Base-by-base conservation (phyloP, 92 coral and sea anemone species). In the Parazoanthus darwini region DNA sequence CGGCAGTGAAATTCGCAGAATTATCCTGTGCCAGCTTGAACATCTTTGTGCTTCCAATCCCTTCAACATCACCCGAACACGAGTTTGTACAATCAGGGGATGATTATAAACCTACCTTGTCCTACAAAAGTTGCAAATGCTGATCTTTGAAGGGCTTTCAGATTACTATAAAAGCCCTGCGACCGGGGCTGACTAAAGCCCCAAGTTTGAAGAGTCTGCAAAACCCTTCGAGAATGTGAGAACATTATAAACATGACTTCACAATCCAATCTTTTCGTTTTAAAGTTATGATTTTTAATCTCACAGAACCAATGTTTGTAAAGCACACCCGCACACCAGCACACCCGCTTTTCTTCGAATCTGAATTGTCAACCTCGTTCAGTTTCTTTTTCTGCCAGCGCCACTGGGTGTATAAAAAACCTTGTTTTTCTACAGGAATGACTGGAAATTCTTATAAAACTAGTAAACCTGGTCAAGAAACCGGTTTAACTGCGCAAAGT, bases 221-320 rank as follows among this genome's bases (percentile, higher is more conserved):
- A 80, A 80, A 1, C 6, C 44, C 72, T 58, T 80, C 50, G 85
- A 80, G 71, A 37, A 77, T 39, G n/a, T 43, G 48, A 44, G 26
- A 23, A 73, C 77, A 73, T 71, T 11, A 76, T 63, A 63, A 63
- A 77, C 81, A 77, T 77, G 81, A 42, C 48, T 77, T 77, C 23
- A n/a, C 15, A 77, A 59, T 44, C 81, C 81, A 77, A 77, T 38
- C 7, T 8, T 77, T 77, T 42, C 33, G 29, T 43, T 42, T 48
- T 48, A 7, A 48, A 77, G 48, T 44, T 77, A 38, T 77, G 81
- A 77, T 77, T 77, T 39, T 77, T 77, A 77, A 77, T 77, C 37
- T 23, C 80, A 37, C 80, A 2, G 82, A 78, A 78, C 67, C 63
- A 78, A 78, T 43, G 80, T 78, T 78, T 78, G 81, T 78, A 78